These are phyloP conservation scores for Rhipidura dahli DNA, from an alignment of 2,113 vertebrate genomes.

Conservation along the genomic window DNA sequence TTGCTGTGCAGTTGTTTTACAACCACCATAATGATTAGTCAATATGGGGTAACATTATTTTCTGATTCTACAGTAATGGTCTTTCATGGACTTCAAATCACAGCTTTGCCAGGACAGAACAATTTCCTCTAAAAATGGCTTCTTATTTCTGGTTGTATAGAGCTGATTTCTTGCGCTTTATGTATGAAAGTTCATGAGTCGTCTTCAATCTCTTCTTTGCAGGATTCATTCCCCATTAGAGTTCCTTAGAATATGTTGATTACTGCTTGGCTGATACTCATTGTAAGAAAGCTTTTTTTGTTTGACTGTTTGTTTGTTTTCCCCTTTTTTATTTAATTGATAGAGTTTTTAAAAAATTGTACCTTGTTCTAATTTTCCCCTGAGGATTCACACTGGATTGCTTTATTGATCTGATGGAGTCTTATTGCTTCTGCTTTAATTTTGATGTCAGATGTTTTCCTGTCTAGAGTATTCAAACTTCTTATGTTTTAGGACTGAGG, in stretches of 20 bases:
- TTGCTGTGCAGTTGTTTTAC: slow-evolving; percentile 51
- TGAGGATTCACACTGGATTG: not conserved
- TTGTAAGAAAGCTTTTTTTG: not conserved
- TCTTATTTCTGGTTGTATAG: not conserved
- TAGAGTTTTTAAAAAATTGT: not conserved
- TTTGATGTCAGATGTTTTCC: not conserved
- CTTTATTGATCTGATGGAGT: not conserved
- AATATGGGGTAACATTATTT: not conserved
- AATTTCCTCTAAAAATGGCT: not conserved
- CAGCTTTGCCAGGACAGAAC: not conserved
- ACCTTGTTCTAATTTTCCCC: not conserved
- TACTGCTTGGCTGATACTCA: not conserved
- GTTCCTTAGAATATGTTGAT: not conserved
- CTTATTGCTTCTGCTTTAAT: not conserved
- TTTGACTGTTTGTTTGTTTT: rapidly evolving
- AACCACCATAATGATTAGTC: slow-evolving; percentile 29
- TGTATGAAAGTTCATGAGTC: not conserved
- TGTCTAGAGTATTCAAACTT: not conserved
- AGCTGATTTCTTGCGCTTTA: not conserved
- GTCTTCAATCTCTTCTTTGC: not conserved
- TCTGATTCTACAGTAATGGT: not conserved
- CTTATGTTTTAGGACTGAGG: not conserved
- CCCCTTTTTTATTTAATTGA: not conserved
- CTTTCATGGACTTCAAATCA: not conserved
- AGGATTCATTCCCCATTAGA: not conserved